These are phyloP conservation scores for Psilanteris sp. DNA, from an alignment of 1,140 invertebrate genomes.

Conservation along the genomic window DNA sequence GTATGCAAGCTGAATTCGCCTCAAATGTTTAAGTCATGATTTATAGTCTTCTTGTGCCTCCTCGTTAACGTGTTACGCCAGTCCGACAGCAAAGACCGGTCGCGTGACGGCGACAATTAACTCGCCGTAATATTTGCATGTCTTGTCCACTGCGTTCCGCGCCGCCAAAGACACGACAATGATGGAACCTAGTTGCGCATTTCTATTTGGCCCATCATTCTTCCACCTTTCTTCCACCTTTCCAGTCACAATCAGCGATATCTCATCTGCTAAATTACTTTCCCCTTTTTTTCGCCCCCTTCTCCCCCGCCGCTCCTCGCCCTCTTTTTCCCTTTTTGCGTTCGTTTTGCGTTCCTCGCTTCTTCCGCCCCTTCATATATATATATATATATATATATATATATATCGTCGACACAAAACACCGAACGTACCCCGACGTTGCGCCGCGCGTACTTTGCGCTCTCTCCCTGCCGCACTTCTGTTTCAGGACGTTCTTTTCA, in stretches of 20 bases:
- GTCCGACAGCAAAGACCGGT: conserved; percentile 55
- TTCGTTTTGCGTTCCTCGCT: too few species aligned
- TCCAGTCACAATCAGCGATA: conserved; percentile 33
- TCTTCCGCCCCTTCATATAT: too few species aligned
- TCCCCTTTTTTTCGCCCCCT: neutral
- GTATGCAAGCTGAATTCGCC: conserved; percentile 39
- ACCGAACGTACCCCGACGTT: too few species aligned
- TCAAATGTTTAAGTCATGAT: conserved; percentile 47
- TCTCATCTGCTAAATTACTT: conserved; percentile 30
- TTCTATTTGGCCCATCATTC: conserved; percentile 37
- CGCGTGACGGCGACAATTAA: conserved; percentile 71
- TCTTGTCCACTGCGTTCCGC: conserved; percentile 62
- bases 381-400: too few species aligned
- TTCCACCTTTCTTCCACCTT: conserved; percentile 27
- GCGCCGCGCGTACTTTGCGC: too few species aligned
- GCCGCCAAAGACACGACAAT: conserved; percentile 56
- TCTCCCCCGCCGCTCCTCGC: neutral
- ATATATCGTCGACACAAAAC: too few species aligned
- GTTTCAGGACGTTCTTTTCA: too few species aligned
- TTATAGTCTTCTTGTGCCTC: conserved; percentile 51
- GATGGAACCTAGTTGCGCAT: conserved; percentile 56
- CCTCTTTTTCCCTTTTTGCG: neutral
- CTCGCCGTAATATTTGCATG: conserved; percentile 66
- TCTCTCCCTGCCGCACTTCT: too few species aligned
- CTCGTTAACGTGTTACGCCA: conserved; percentile 55